These are phyloP conservation scores for Ridgeia piscesae DNA, from an alignment of 1,140 invertebrate genomes.

Conservation along the genomic window DNA sequence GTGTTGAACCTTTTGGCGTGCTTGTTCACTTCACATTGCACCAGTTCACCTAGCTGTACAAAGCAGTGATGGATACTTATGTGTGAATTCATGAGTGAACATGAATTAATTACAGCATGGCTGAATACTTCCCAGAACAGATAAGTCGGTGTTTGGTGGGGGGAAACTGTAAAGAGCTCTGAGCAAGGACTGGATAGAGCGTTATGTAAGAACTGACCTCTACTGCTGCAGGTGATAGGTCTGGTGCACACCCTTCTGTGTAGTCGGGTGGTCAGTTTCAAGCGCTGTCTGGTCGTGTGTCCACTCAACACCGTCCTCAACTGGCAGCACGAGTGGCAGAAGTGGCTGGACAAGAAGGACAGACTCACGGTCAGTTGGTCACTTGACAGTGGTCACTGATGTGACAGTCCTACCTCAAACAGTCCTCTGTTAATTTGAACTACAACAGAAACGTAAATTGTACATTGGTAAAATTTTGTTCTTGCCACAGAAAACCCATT, in stretches of 20 bases:
- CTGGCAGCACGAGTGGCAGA: constrained; percentile 92
- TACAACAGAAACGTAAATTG: background rate
- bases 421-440: background rate
- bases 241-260: constrained; percentile 84
- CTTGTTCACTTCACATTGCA: too few species aligned
- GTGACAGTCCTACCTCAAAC: background rate
- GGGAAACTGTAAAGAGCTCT: too few species aligned
- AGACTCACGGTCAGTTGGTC: constrained; percentile 27
- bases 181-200: too few species aligned
- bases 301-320: constrained; percentile 93
- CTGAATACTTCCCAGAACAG: too few species aligned
- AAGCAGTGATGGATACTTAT: too few species aligned
- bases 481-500: background rate
- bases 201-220: too few species aligned
- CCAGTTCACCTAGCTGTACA: too few species aligned
- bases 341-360: constrained; percentile 66
- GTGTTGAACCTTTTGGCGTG: too few species aligned
- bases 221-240: constrained; percentile 50
- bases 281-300: constrained; percentile 82
- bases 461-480: background rate
- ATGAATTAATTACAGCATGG: too few species aligned
- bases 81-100: too few species aligned
- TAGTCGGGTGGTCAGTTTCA: constrained; percentile 66
- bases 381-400: background rate
- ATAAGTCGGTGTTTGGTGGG: too few species aligned